Evolutionary conservation across 1,140 invertebrate species (phyloP), one percentile per base, ranked within the genome.

Genomic region (Pogonognathellus flavescens): DNA sequence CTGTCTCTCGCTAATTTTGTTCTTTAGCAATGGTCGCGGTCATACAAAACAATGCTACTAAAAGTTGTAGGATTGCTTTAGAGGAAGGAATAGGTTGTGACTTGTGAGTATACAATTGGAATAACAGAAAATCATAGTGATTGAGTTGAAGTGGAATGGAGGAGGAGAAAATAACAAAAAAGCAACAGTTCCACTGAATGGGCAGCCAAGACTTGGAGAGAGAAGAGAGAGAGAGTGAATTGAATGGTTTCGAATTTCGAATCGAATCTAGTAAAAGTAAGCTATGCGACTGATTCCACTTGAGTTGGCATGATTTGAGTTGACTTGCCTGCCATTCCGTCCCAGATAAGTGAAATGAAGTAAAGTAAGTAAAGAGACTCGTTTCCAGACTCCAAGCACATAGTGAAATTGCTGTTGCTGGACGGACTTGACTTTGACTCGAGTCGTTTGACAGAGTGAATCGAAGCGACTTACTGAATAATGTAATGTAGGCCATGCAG

Each of bases 171-270:
- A 11, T 25, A 31, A 76, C 31, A 76, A 76, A 76, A 76, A 76
- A 76, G 70, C 70, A 76, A 76, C 70, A 76, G 70, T 76, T 76
- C 70, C 70, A 76, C 22, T 76, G 70, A 76, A 76, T 76, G 70
- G 70, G 70, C 70, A 76, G 25, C 31, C 70, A 57, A 57, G 11
- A 57, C 53, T 41, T 66, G 55, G 55, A 59, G 55, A 59, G 14
- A 25, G 62, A 66, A 25, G 62, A 66, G 10, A 41, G 70, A 31
- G 31, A 49, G 70, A 76, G 70, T 76, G 70, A 76, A 76, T 76
- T 76, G 70, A 76, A 76, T 76, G 41, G 70, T 76, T 76, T 76
- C 25, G 70, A 76, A 76, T 76, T 76, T 76, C 31, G 70, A 76
- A 76, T 76, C 70, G 70, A 76, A 76, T 76, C 70, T 41, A 18